Evolutionary conservation across 2,888 invertebrate species (phyloP).

Genomic region (Euplexia lucipara): DNA sequence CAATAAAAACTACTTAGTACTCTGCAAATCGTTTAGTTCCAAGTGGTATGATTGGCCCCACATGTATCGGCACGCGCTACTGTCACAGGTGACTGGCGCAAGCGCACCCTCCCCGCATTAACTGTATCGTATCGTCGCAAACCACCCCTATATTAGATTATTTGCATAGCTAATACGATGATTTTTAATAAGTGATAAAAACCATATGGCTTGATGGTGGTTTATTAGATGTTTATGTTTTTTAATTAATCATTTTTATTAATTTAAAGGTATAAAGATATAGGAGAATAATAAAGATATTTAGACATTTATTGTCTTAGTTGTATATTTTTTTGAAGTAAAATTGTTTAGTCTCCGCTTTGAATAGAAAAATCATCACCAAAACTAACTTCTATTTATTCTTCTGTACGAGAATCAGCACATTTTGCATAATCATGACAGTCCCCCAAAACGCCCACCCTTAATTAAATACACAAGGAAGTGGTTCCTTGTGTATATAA

Average conservation of each 20-base stretch:
- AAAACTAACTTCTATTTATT: too few relatives aligned
- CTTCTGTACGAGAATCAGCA: too few relatives aligned
- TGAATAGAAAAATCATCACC: too few relatives aligned
- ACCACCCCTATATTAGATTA: slow-evolving; percentile 74
- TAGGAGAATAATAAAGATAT: too few relatives aligned
- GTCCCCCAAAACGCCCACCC: too few relatives aligned
- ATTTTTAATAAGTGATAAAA: slow-evolving; percentile 77
- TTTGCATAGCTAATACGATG: slow-evolving; percentile 89
- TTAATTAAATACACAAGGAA: too few relatives aligned
- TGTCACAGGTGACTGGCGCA: slow-evolving; percentile 66
- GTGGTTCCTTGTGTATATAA: too few relatives aligned
- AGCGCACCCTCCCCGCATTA: slow-evolving; percentile 62
- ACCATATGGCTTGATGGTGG: slow-evolving; percentile 75
- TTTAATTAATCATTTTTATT: neutral
- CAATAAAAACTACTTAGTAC: neutral
- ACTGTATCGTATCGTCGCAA: slow-evolving; percentile 65
- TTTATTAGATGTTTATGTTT: slow-evolving; percentile 28
- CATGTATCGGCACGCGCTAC: slow-evolving; percentile 69
- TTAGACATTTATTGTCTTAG: too few relatives aligned
- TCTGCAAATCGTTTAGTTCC: slow-evolving; percentile 4
- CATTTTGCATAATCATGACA: too few relatives aligned
- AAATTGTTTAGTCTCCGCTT: too few relatives aligned
- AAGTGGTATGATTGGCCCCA: slow-evolving; percentile 13
- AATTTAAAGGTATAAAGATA: too few relatives aligned
- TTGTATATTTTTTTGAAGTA: too few relatives aligned